These are phyloP conservation scores for Periparus ater DNA, from an alignment of 2,797 vertebrate species.

Conservation along the genomic window DNA sequence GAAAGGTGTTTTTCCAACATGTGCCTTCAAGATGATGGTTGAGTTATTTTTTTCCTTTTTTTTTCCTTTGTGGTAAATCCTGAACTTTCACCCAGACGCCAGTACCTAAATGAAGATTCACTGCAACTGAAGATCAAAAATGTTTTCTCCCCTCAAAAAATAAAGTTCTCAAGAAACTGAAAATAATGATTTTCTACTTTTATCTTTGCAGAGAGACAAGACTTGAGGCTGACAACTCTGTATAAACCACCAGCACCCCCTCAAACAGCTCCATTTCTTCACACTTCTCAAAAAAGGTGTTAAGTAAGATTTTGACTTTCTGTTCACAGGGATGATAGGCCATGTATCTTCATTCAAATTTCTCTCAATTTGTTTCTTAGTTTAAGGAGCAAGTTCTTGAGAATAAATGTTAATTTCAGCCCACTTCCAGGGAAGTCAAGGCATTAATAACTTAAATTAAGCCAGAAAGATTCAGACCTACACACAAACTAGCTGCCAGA, in stretches of 20 bases:
- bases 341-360: background rate
- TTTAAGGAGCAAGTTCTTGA: background rate
- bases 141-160: background rate
- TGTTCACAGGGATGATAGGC: background rate
- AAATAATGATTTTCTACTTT: background rate
- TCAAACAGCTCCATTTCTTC: background rate
- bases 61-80: background rate
- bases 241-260: background rate
- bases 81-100: background rate
- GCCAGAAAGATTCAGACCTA: background rate
- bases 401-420: background rate
- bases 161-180: background rate
- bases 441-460: constrained; percentile 31
- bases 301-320: background rate
- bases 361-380: background rate
- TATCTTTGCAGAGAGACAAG: background rate
- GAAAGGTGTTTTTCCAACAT: background rate
- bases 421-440: background rate
- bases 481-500: background rate
- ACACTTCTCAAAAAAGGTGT: background rate
- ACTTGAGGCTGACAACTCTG: background rate
- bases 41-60: background rate
- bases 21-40: accelerated
- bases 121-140: background rate
- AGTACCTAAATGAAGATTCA: background rate